Evolutionary conservation across 2,888 invertebrate species (phyloP), one percentile per base, ranked within the genome.

Genomic region (Himalopsyche tibetana): DNA sequence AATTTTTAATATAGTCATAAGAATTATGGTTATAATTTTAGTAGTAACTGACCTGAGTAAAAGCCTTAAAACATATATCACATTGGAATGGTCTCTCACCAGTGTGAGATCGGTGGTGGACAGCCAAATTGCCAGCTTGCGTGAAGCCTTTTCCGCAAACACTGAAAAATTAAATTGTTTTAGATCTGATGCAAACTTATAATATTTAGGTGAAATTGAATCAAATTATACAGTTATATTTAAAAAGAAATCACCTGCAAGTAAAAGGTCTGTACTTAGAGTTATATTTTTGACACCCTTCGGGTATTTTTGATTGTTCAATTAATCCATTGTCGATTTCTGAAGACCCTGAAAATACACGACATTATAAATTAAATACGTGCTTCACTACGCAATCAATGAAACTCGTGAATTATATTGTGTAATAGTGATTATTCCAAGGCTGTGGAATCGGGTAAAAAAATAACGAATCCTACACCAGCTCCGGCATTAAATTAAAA

Each of bases 11-110:
- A 6, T 6, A 6, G 5, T 40, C 5, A 40, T 6, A 6, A 45
- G 15, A 79, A 55, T 80, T 80, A n/a, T 55, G 38, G 17, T 45
- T 51, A 82, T 19, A 51, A 79, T 12, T 51, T 51, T 12, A 17
- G 28, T 55, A 17, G 36, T 56, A 55, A 40, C 38, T 40, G 15
- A 87, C 87, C 84, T 85, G 81, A 51, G 84, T 86, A 42, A 84
- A 87, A 12, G 86, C 45, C 36, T 84, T 84, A 55, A 51, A 69
- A 63, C 87, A 87, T 38, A 87, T 84, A n/a, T 84, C 84, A 63
- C 87, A 87, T 51, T 81, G 55, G 80, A 69, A 82, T 5, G 87
- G 87, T 63, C 82, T 80, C 55, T 86, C 86, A n/a, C 84, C 79
- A 28, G 81, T 84, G 69, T 87, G 87, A 9, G 80, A 51, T 36